Evolutionary conservation across 2,888 invertebrate species (phyloP), one percentile per base, ranked within the genome.

Genomic region (Steromphala cineraria): DNA sequence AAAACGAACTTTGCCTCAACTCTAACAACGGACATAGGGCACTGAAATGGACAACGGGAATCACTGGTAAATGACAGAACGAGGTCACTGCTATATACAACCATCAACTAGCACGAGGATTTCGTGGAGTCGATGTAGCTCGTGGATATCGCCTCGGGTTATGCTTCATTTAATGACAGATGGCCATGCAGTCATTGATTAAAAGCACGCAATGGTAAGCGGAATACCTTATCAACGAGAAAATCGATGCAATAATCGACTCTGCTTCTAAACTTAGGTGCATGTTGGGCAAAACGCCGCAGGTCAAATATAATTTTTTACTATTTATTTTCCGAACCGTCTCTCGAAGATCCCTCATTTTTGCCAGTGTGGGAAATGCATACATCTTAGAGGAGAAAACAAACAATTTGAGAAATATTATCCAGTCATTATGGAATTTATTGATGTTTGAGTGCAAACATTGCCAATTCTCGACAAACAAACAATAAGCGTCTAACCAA

Each of bases 401-500:
- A 71, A 71, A 71, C 71, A 71, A 31, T 71, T 71, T 71, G 19
- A 71, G 71, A 71, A 71, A 71, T 71, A 71, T 71, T 71, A 71
- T 71, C 31, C 71, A 71, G 71, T 31, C 71, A 71, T 71, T 71
- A 71, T 71, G 71, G 71, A 71, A 71, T 71, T 71, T 71, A 71
- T 71, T 71, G 71, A 71, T 71, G 71, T 40, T 71, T 71, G 71
- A 71, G 71, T 19, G 71, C 71, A 71, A 71, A 71, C 71, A 71
- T n/a, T 19, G 36, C n/a, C 71, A 71, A 71, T 71, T 71, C 71
- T 71, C 19, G n/a, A 36, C 71, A 71, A 71, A 71, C 71, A 71
- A 19, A 71, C 71, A 71, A 71, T 71, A 40, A 71, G 36, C 15
- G 71, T 3, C n/a, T 36, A 2, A 36, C 62, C 71, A 71, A 17